phyloP scores from a whole-genome alignment of 1,140 invertebrate genomes.

The Drosophila bipectinata region DNA sequence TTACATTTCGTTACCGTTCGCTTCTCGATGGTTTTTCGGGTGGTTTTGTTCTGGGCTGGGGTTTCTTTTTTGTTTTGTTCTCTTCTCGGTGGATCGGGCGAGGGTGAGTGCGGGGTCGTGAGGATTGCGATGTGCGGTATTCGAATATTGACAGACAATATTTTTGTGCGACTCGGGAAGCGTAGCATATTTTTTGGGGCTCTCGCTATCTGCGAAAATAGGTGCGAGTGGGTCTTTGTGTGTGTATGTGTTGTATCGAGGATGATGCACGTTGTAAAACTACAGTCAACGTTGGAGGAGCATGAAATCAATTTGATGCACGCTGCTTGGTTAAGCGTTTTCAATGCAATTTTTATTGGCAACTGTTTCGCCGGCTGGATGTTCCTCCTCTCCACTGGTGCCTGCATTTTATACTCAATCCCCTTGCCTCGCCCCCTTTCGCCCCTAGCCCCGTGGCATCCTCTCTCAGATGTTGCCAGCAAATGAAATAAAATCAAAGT shows the following conservation, averaged over 20 bases:
- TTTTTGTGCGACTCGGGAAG: conserved; percentile 65
- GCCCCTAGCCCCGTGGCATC: conserved; percentile 13
- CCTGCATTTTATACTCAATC: conserved; percentile 51
- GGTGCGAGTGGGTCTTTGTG: neutral
- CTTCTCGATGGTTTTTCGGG: conserved; percentile 36
- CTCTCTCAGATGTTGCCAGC: conserved; percentile 53
- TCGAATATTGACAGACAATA: conserved; percentile 71
- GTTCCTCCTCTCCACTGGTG: conserved; percentile 29
- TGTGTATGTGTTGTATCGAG: conserved; percentile 5
- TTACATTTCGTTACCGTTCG: conserved; percentile 67
- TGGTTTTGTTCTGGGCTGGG: conserved; percentile 3
- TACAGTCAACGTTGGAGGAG: conserved; percentile 50
- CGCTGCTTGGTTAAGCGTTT: conserved; percentile 79
- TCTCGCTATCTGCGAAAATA: conserved; percentile 9
- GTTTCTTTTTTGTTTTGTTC: neutral
- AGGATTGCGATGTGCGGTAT: conserved; percentile 36
- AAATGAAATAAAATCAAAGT: conserved; percentile 83
- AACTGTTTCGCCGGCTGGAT: conserved; percentile 67
- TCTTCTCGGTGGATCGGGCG: no score
- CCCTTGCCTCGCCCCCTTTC: conserved; percentile 6
- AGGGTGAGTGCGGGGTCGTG: conserved; percentile 4
- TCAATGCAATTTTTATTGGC: conserved; percentile 82
- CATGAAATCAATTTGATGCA: conserved; percentile 80
- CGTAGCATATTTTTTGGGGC: conserved; percentile 68
- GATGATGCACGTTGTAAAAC: conserved; percentile 56